These are phyloP conservation scores for Phthorimaea operculella DNA, from an alignment of 1,140 invertebrate genomes.

Conservation along the genomic window DNA sequence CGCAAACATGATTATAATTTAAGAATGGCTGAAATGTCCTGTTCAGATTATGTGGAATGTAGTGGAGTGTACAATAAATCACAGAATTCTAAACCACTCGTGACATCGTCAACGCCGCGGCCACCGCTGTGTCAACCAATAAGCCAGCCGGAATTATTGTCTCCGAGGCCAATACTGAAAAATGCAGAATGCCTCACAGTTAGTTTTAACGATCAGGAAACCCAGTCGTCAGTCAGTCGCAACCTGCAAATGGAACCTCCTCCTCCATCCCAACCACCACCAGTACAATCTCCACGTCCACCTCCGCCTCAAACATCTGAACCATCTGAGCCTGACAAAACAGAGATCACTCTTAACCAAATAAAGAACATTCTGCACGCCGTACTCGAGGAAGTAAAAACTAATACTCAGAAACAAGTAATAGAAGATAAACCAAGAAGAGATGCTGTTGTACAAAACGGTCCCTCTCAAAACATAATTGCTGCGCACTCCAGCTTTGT, in stretches of 20 bases:
- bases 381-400: constrained; percentile 49
- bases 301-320: too few species aligned
- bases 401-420: constrained; percentile 21
- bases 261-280: too few species aligned
- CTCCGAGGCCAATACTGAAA: constrained; percentile 12
- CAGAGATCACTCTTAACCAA: constrained; percentile 43
- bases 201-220: constrained; percentile 22
- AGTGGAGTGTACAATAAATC: neutral
- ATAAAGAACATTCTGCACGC: constrained; percentile 52
- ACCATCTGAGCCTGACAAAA: constrained; percentile 18
- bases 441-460: constrained; percentile 49
- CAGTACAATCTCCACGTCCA: too few species aligned
- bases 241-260: constrained; percentile 8
- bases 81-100: neutral
- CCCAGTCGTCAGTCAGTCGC: constrained; percentile 21
- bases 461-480: constrained; percentile 23
- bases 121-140: neutral
- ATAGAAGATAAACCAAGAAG: constrained; percentile 27
- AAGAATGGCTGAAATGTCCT: neutral
- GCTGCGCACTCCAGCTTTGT: constrained; percentile 25
- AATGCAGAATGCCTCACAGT: constrained; percentile 30
- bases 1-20: neutral
- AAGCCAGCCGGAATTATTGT: too few species aligned
- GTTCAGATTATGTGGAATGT: neutral
- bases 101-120: neutral